phyloP scores from a whole-genome alignment of 2,888 invertebrate genomes.

The Cyrtodaria siliqua region DNA sequence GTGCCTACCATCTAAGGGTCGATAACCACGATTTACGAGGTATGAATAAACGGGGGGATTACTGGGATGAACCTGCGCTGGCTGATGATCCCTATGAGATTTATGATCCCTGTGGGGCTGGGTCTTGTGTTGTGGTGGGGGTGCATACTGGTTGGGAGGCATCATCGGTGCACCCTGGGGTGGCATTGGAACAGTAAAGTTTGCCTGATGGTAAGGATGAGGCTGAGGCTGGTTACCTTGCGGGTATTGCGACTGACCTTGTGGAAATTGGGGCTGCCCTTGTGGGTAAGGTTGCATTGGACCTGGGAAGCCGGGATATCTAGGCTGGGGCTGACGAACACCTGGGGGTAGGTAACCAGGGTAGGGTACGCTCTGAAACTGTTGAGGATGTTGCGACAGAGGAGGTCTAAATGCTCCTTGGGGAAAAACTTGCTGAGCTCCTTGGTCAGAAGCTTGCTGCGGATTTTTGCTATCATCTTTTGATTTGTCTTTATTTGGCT shows the following conservation, averaged over 20 bases:
- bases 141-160: not conserved
- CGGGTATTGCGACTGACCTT: constrained; percentile 19
- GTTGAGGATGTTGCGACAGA: constrained; percentile 29
- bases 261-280: constrained; percentile 16
- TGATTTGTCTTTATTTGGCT: constrained; percentile 52
- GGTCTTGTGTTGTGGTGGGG: constrained; percentile 12
- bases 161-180: constrained; percentile 21
- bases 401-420: constrained; percentile 25
- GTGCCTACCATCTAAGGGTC: constrained; percentile 67
- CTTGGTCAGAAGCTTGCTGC: constrained; percentile 8
- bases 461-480: constrained; percentile 10
- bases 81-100: constrained; percentile 10
- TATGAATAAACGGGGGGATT: constrained; percentile 76
- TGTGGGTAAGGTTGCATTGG: constrained; percentile 37
- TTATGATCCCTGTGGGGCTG: constrained; percentile 28
- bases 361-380: constrained; percentile 46
- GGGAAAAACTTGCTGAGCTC: not conserved
- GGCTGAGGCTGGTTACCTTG: constrained; percentile 23
- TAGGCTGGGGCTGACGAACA: constrained; percentile 67
- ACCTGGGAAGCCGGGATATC: constrained; percentile 62
- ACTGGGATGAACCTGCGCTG: constrained; percentile 22
- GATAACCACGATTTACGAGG: constrained; percentile 79
- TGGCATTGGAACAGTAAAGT: constrained; percentile 67
- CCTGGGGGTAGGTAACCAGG: constrained; percentile 59
- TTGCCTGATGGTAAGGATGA: constrained; percentile 48